A percentile compares a stretch with the other conserved stretches of the same genome.
These are phyloP conservation scores for Proctacanthus coquilletti DNA, from an alignment of 1,140 invertebrate species.

Conservation along the genomic window DNA sequence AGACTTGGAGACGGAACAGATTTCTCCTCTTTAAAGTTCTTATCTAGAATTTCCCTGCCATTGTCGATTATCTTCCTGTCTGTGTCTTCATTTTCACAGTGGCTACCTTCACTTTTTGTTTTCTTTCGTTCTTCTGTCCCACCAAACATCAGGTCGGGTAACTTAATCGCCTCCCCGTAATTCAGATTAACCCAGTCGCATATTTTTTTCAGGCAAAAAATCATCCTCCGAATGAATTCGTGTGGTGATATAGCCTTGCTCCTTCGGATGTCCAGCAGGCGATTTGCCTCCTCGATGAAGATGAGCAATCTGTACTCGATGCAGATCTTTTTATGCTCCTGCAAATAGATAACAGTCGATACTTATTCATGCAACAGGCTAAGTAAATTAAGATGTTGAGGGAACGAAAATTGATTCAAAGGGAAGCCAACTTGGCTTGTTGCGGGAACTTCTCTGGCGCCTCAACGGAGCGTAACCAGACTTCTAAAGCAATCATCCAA, in stretches of 20 bases:
- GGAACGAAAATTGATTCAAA: too few relatives aligned
- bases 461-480: too few relatives aligned
- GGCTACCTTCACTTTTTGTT: background rate
- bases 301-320: conserved; percentile 20
- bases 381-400: too few relatives aligned
- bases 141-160: background rate
- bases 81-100: background rate
- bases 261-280: conserved; percentile 15
- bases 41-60: background rate
- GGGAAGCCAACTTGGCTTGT: too few relatives aligned
- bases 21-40: too few relatives aligned
- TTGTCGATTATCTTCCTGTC: background rate
- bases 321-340: conserved; percentile 20
- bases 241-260: conserved; percentile 24
- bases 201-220: conserved; percentile 21
- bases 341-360: too few relatives aligned
- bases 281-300: conserved; percentile 16
- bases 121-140: background rate
- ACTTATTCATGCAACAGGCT: too few relatives aligned
- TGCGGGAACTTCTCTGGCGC: too few relatives aligned
- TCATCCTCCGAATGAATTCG: conserved; percentile 25
- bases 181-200: conserved; percentile 20
- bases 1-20: too few relatives aligned
- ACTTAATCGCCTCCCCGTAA: conserved; percentile 4
- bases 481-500: too few relatives aligned